Evolutionary conservation across 2,888 invertebrate species (phyloP).

Genomic region (Dicyrtoma fusca): DNA sequence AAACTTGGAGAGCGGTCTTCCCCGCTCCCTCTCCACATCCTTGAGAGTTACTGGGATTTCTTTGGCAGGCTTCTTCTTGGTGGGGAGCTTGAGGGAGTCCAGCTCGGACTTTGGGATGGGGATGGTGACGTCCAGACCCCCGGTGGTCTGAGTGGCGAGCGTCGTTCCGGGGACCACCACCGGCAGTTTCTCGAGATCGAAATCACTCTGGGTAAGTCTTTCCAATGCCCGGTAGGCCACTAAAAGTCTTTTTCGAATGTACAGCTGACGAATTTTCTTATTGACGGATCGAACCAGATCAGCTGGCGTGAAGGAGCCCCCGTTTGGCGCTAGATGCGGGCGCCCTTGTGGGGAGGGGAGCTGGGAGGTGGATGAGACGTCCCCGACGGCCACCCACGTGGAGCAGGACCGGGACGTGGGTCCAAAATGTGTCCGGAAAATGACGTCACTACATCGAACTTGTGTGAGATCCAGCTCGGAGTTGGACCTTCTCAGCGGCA

Average conservation of each 20-base stretch:
- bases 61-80: conserved; percentile 59
- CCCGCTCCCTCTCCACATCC: conserved; percentile 79
- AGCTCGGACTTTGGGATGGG: conserved; percentile 37
- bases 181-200: conserved; percentile 69
- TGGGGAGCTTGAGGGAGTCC: conserved; percentile 39
- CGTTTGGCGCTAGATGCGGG: conserved; percentile 59
- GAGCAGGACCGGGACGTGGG: conserved; percentile 74
- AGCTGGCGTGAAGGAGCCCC: conserved; percentile 67
- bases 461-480: conserved; percentile 67
- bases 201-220: conserved; percentile 80
- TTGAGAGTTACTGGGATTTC: conserved; percentile 71
- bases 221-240: conserved; percentile 81
- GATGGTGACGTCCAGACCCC: conserved; percentile 35
- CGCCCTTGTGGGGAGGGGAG: conserved; percentile 78
- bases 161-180: conserved; percentile 57
- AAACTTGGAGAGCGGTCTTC: conserved; percentile 83
- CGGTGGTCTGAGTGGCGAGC: conserved; percentile 42
- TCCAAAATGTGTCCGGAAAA: conserved; percentile 65
- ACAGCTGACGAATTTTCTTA: conserved; percentile 81
- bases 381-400: conserved; percentile 85
- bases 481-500: conserved; percentile 59
- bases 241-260: conserved; percentile 74
- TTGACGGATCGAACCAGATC: conserved; percentile 76
- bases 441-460: conserved; percentile 61
- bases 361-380: conserved; percentile 74